Base-by-base conservation (phyloP, 2,888 invertebrate genomes). In the Microctonus brassicae region DNA sequence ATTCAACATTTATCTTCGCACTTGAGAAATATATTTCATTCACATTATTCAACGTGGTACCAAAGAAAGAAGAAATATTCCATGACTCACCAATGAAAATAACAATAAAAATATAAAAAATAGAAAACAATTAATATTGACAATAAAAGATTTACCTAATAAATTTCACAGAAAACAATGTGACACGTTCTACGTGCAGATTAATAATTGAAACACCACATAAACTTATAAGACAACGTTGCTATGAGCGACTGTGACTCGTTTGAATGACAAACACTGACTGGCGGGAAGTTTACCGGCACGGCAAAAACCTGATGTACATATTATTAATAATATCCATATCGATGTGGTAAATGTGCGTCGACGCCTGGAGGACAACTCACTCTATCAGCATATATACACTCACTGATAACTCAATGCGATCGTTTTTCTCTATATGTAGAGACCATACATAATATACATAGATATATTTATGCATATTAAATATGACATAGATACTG, bases 251-350 rank as follows among this genome's bases (percentile, higher is more conserved):
- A 42, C 58, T 29, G 47, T 47, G 52, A 24, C 33, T 52, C 60
- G 60, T 64, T 65, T 65, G 70, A 70, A 55, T 70, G 70, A 65
- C 53, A 57, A 64, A 42, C 70, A 57, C 26, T 42, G 60, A 66
- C 70, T 70, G 65, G 60, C 65, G 57, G 70, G 34, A 65, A 55
- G 9, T 22, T 60, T 34, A 36, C 47, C 47, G 60, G 61, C 22
- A 63, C 57, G 39, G 39, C 70, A 39, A 57, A 64, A 57, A 64
- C 26, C 47, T 34, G 29, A 62, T n/a, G n/a, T n/a, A n/a, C n/a
- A n/a, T 39, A 57, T 42, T 5, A 26, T 67, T 36, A 33, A 20
- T 24, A 63, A 33, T 69, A 70, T 70, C 63, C 67, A 63, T 72
- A 64, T 60, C 64, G 58, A 72, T 68, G 63, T 67, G n/a, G 29